Evolutionary conservation across 2,888 invertebrate genomes (phyloP).

Genomic region (Drosophila sordidapex): DNA sequence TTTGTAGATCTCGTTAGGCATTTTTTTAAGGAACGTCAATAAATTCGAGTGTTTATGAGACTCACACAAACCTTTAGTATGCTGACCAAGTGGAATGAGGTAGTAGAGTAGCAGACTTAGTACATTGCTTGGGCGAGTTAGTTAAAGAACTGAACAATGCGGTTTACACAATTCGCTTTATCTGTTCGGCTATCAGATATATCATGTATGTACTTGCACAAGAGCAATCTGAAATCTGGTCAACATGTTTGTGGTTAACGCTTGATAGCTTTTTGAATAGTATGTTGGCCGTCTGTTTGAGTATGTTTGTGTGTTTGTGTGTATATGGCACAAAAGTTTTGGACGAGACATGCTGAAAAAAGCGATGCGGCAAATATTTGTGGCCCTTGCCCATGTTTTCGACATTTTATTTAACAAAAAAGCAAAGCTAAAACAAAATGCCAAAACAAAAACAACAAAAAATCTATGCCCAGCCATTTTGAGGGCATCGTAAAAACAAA

Average conservation of each 20-base stretch:
- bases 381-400: constrained; percentile 36
- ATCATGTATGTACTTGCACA: constrained; percentile 31
- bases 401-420: constrained; percentile 52
- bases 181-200: constrained; percentile 24
- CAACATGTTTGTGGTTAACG: constrained; percentile 77
- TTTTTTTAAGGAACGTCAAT: not conserved
- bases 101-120: not conserved
- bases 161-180: constrained; percentile 27
- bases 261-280: constrained; percentile 68
- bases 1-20: not conserved
- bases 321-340: constrained; percentile 56
- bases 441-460: constrained; percentile 22
- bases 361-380: constrained; percentile 48
- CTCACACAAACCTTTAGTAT: not conserved
- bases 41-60: not conserved
- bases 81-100: not conserved
- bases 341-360: constrained; percentile 48
- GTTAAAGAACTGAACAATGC: constrained; percentile 29
- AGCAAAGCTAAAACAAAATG: constrained; percentile 18
- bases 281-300: constrained; percentile 35
- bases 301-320: constrained; percentile 6
- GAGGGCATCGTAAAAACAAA: constrained; percentile 67
- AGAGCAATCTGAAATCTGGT: constrained; percentile 46
- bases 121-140: constrained; percentile 6
- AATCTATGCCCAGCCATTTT: constrained; percentile 45